Evolutionary conservation across 2,797 vertebrate species (phyloP).

Genomic region (Novumbra hubbsi): DNA sequence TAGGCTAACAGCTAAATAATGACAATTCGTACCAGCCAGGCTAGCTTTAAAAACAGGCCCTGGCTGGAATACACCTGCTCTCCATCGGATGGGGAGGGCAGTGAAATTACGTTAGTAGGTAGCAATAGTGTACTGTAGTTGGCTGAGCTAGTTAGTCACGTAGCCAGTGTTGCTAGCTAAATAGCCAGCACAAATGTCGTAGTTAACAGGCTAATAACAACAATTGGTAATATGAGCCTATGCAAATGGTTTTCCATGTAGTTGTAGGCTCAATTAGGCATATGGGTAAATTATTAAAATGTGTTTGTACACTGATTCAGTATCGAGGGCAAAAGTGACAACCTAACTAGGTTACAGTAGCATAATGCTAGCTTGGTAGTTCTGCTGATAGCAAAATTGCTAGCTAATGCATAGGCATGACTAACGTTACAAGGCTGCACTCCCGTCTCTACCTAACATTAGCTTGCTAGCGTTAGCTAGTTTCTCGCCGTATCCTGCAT

Average conservation of each 20-base stretch:
- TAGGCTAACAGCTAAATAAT: not conserved
- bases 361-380: not conserved
- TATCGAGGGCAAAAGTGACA: not conserved
- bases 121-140: not conserved
- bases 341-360: not conserved
- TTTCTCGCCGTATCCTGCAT: not conserved
- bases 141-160: not conserved
- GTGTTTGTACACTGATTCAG: not conserved
- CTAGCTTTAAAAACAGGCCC: not conserved
- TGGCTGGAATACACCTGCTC: not conserved
- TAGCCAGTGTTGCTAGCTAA: not conserved
- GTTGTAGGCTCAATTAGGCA: not conserved
- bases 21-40: not conserved
- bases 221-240: not conserved
- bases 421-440: not conserved
- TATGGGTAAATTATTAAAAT: not conserved
- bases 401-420: slow-evolving; percentile 7
- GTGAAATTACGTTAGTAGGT: not conserved
- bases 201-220: not conserved
- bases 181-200: not conserved
- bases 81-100: not conserved
- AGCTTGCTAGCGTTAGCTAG: slow-evolving; percentile 2
- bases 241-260: not conserved
- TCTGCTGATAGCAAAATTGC: no score
- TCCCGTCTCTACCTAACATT: not conserved